A percentile compares a stretch with the other conserved stretches of the same genome.
Conservation (phyloP, 2,113 vertebrate species). For the Periophthalmus modestus region DNA sequence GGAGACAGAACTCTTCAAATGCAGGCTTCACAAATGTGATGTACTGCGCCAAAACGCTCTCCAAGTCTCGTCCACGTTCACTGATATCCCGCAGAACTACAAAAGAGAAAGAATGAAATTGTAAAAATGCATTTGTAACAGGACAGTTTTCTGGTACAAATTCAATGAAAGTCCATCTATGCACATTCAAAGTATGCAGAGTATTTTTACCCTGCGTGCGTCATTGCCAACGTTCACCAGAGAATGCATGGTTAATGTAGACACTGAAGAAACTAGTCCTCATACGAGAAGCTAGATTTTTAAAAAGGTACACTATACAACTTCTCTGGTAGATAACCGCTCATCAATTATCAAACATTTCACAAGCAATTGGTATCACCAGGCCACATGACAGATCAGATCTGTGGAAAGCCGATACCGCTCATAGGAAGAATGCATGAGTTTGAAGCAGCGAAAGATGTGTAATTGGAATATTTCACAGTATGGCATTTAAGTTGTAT, state of each 20-base stretch:
- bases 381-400: too few species aligned
- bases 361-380: too few species aligned
- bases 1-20: constrained; percentile 95
- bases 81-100: constrained; percentile 91
- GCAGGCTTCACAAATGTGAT: constrained; percentile 95
- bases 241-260: background rate
- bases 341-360: too few species aligned
- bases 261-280: background rate
- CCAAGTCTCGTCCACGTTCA: constrained; percentile 88
- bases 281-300: background rate
- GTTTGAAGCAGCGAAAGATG: too few species aligned
- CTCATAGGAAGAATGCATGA: too few species aligned
- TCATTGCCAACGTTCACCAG: constrained; percentile 62
- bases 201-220: background rate
- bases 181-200: background rate
- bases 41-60: constrained; percentile 89
- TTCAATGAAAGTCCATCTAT: background rate
- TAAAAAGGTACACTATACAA: too few species aligned
- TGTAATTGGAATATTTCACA: too few species aligned
- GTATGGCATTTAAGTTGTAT: too few species aligned
- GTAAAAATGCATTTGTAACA: background rate
- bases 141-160: background rate
- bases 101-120: background rate
- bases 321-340: too few species aligned
- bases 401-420: too few species aligned